Evolutionary conservation across 2,797 vertebrate species (phyloP), one percentile per base, ranked within the genome.

Genomic region (Rhinophrynus dorsalis): DNA sequence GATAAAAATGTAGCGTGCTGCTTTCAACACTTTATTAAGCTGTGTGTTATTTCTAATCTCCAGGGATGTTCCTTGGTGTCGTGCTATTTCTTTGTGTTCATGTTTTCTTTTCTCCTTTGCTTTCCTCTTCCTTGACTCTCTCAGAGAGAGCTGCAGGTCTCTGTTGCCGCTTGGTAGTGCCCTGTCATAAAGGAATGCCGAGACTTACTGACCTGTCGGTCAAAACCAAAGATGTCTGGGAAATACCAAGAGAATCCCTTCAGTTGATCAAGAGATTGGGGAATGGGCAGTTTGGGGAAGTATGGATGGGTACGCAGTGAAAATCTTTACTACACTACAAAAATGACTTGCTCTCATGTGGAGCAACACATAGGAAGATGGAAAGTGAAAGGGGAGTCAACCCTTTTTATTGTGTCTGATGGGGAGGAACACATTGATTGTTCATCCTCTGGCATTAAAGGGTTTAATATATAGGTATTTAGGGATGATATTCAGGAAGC

Each of bases 201-300:
- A 94, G 93, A 85, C 94, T 98, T 77, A 94, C 95, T 75, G 96
- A 98, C 93, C 94, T 98, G 86, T 98, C 96, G 75, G 93, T 98
- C 91, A 98, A 98, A 96, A 98, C 96, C 92, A 97, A 96, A 95
- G 96, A 98, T 80, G 94, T 97, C 88, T 98, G 96, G 96, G 96
- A 98, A 91, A 97, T 98, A 83, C 94, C 92, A 68, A 92, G 95
- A 85, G 94, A 97, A 88, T 97, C 95, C 47, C 92, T 98, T 83
- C 95, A 96, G 88, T 93, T 98, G 84, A 95, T 98, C 92, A 96
- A 96, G 90, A 95, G 95, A 82, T 93, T 98, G 75, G 96, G 96
- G 83, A 97, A 97, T 79, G 95, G 96, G 91, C 96, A 98, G 91
- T 98, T 98, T 91, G 96, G 95, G 94, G 96, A 98, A 95, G 96